Percentiles rank a stretch among this genome's conserved stretches.
Evolutionary conservation across 2,797 vertebrate genomes (phyloP).

Genomic region (Melopsittacus undulatus): DNA sequence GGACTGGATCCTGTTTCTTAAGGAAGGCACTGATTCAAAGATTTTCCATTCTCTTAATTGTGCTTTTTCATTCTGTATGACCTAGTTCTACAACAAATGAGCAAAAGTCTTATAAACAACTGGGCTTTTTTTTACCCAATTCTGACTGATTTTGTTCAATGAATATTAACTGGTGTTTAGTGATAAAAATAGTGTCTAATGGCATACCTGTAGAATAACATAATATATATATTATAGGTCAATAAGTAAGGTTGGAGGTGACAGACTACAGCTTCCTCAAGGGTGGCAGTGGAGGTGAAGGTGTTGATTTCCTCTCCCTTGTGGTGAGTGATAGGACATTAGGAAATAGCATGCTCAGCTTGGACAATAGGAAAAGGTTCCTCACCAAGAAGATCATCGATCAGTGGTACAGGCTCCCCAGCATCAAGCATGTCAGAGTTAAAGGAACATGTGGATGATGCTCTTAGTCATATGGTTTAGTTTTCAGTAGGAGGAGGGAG

Average conservation of each 20-base stretch:
- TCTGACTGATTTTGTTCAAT: neutral
- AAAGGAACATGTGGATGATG: neutral
- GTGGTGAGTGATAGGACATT: rapidly evolving
- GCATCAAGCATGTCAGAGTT: neutral
- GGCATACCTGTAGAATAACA: neutral
- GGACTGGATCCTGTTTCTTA: neutral
- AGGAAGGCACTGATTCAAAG: neutral
- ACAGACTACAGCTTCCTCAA: neutral
- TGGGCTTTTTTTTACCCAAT: rapidly evolving
- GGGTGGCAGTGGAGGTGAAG: rapidly evolving
- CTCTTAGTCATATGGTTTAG: neutral
- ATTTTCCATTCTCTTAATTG: neutral
- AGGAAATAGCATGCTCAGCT: neutral
- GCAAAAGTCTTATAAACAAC: neutral
- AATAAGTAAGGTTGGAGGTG: neutral
- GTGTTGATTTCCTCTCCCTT: neutral
- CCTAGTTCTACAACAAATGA: neutral
- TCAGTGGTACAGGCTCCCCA: neutral
- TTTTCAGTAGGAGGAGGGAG: neutral
- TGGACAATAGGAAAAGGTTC: neutral
- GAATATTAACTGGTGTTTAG: neutral
- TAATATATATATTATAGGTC: neutral
- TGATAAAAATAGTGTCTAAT: neutral
- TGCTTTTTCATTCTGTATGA: rapidly evolving
- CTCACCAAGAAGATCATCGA: neutral